phyloP scores from a whole-genome alignment of 2,797 vertebrate genomes.

The Mormyrus hasselquistii region DNA sequence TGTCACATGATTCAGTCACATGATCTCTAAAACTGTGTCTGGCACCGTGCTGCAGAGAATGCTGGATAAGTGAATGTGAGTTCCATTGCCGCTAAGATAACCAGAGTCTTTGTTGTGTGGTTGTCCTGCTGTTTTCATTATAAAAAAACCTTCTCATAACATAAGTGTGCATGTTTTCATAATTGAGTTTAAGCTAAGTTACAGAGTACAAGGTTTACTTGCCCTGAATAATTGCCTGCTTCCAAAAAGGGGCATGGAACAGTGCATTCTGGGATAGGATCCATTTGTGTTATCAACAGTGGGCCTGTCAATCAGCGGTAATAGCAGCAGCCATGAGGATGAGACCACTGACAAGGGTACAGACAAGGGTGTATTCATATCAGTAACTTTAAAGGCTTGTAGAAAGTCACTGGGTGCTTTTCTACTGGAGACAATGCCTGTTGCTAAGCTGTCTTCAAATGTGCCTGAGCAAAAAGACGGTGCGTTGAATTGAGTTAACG shows the following conservation, averaged over 20 bases:
- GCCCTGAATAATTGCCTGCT: background rate
- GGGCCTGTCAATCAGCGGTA: background rate
- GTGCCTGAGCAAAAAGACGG: background rate
- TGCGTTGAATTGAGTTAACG: background rate
- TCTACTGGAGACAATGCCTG: background rate
- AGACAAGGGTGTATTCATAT: conserved; percentile 11
- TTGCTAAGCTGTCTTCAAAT: background rate
- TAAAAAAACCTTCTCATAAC: background rate
- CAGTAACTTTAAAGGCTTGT: background rate
- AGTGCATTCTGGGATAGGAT: background rate
- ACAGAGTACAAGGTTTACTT: background rate
- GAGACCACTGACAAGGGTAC: background rate
- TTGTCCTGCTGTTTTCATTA: background rate
- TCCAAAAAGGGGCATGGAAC: background rate
- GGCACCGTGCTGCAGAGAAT: background rate
- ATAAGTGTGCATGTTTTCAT: background rate
- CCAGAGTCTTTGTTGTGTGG: background rate
- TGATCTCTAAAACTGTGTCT: background rate
- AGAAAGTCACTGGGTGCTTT: conserved; percentile 2
- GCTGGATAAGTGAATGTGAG: background rate
- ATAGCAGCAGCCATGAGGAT: conserved; percentile 9
- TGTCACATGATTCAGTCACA: background rate
- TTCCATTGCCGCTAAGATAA: background rate
- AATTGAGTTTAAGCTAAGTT: background rate
- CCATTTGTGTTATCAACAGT: background rate